Evolutionary conservation across 2,888 invertebrate genomes (phyloP).

Genomic region (Zygothrica quintamaculata): DNA sequence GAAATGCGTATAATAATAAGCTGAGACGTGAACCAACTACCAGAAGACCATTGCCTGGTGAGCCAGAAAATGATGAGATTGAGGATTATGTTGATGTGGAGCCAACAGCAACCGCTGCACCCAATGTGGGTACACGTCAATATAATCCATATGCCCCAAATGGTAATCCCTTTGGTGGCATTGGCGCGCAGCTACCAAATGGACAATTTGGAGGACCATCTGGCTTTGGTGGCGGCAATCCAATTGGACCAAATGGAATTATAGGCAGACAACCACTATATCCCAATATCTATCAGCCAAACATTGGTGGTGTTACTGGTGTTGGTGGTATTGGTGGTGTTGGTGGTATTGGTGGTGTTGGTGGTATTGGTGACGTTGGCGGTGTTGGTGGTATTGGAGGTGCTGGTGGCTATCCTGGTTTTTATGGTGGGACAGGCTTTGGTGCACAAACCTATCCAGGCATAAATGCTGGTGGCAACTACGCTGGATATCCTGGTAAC

Average conservation of each 20-base stretch:
- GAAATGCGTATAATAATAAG: constrained; percentile 50
- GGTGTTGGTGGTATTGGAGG: constrained; percentile 60
- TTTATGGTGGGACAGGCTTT: constrained; percentile 33
- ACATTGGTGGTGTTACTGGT: constrained; percentile 53
- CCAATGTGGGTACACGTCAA: constrained; percentile 77
- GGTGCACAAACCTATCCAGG: constrained; percentile 31
- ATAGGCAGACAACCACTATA: constrained; percentile 66
- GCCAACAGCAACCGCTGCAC: constrained; percentile 54
- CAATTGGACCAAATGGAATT: constrained; percentile 85
- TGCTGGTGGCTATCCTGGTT: constrained; percentile 45
- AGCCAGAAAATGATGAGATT: constrained; percentile 81
- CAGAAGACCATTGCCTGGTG: constrained; percentile 73
- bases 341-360: constrained; percentile 33
- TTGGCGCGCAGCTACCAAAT: constrained; percentile 42
- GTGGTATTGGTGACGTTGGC: constrained; percentile 49
- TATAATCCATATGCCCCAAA: constrained; percentile 61
- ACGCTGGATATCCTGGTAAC: constrained; percentile 18
- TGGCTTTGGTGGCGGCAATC: constrained; percentile 52
- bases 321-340: constrained; percentile 45
- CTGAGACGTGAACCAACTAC: constrained; percentile 82
- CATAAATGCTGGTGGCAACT: constrained; percentile 8
- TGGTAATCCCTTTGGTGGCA: constrained; percentile 30
- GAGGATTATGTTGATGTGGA: constrained; percentile 81
- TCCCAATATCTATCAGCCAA: constrained; percentile 58
- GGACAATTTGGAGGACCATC: constrained; percentile 50